Conservation (phyloP, 2,888 invertebrate species). For the Drosophila meridiana region DNA sequence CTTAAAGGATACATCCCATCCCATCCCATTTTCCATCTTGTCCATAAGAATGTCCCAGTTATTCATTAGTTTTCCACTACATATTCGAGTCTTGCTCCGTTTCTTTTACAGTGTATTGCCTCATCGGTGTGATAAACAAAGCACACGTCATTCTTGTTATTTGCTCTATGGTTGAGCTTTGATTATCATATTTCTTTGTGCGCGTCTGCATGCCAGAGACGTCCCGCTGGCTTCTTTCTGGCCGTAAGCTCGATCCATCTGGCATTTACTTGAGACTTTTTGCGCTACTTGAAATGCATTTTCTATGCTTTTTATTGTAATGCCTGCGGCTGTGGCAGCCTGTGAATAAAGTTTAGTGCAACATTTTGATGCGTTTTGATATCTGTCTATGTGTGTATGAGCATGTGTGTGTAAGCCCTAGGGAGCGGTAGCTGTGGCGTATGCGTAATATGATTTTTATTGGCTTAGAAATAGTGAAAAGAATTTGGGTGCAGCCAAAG, state of each 20-base stretch:
- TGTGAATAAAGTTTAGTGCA: slow-evolving; percentile 73
- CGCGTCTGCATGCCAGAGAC: slow-evolving; percentile 55
- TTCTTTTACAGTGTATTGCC: slow-evolving; percentile 26
- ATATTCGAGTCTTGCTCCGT: too few relatives aligned
- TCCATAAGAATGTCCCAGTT: neutral
- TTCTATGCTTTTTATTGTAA: slow-evolving; percentile 59
- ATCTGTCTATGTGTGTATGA: slow-evolving; percentile 35
- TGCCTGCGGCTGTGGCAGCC: slow-evolving; percentile 63
- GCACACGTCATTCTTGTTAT: slow-evolving; percentile 15
- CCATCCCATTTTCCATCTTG: neutral
- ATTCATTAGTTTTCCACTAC: too few relatives aligned
- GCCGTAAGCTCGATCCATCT: slow-evolving; percentile 21
- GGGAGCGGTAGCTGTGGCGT: slow-evolving; percentile 35
- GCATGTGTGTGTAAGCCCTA: slow-evolving; percentile 8
- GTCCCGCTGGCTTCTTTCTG: neutral
- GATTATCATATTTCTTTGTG: slow-evolving; percentile 74
- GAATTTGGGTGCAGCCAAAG: slow-evolving; percentile 24
- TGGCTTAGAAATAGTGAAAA: slow-evolving; percentile 67
- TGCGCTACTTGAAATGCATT: slow-evolving; percentile 66
- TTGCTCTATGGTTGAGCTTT: slow-evolving; percentile 53
- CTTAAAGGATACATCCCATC: too few relatives aligned
- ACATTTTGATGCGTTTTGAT: slow-evolving; percentile 75
- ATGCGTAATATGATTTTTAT: slow-evolving; percentile 77
- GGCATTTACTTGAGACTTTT: slow-evolving; percentile 55
- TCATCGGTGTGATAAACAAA: neutral